These are phyloP conservation scores for Anhinga rufa DNA, from an alignment of 2,113 vertebrate genomes.

Conservation along the genomic window DNA sequence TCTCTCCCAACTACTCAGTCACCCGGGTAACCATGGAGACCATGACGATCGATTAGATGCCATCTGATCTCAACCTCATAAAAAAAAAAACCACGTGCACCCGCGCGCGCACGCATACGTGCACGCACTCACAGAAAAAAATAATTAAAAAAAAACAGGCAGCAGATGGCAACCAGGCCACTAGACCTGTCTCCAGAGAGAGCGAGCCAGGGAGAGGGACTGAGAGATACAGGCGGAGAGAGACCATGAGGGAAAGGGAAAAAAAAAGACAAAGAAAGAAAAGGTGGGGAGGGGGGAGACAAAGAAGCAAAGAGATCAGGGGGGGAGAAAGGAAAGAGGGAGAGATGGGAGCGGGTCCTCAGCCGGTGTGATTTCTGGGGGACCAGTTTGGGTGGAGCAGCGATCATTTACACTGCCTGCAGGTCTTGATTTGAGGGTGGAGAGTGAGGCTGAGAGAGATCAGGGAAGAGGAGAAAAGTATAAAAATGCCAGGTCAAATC, in stretches of 20 bases:
- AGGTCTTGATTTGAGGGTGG: background rate
- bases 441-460: background rate
- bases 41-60: conserved; percentile 86
- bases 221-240: background rate
- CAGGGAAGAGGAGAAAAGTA: background rate
- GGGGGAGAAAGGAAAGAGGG: background rate
- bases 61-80: conserved; percentile 87
- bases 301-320: background rate
- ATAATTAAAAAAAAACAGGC: conserved; percentile 40
- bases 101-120: background rate
- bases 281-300: background rate
- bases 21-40: conserved; percentile 88
- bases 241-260: background rate
- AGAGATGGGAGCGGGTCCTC: background rate
- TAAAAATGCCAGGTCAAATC: background rate
- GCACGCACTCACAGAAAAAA: background rate
- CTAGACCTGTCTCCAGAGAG: conserved; percentile 77
- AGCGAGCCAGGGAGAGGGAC: conserved; percentile 37
- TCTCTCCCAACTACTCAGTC: conserved; percentile 79
- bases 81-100: conserved; percentile 57
- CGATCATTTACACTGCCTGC: background rate
- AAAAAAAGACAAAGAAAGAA: background rate
- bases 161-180: conserved; percentile 85
- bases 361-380: background rate
- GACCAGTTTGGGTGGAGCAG: background rate